Base-by-base conservation (phyloP, 2,113 vertebrate species). In the Tympanuchus pallidicinctus region DNA sequence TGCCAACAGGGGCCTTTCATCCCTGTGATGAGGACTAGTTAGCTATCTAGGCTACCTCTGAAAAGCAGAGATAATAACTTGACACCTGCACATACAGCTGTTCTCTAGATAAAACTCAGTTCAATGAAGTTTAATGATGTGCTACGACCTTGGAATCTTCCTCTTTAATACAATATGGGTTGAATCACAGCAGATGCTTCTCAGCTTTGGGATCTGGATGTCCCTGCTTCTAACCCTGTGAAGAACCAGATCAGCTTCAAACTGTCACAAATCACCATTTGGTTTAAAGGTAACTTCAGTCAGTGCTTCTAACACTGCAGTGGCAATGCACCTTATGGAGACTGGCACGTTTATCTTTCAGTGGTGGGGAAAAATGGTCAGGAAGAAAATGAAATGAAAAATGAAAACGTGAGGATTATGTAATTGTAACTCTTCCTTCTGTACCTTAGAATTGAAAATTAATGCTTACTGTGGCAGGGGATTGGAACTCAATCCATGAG, bases 81-180 rank as follows among this genome's bases (percentile, higher is more conserved):
- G 73, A 84, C 73, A 72, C 70, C 81, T 92, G 84, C 72, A 48
- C 6, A 17, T 52, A 87, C 65, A 93, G 93, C 93, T 96, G 87
- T 18, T 94, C 93, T 90, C 95, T 76, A 72, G 80, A 61, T 72
- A 43, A 73, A 95, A 63, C 11, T 59, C 57, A 59, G 34, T 1
- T 36, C 59, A 11, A 21, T 18, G 1, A 34, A 80, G 30, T 57
- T 59, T 30, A n/a, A 32, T 2, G 45, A 45, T 17, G 18, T 36
- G 32, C 6, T 38, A 16, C 1, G 76, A 77, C 69, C 54, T 22
- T 10, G 19, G 88, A 85, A 75, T 27, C 52, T 42, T 9, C 88
- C 78, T 59, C 69, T 50, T 13, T 64, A 17, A 42, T 3, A 80
- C 3, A 34, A 30, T 8, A 34, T 2, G 19, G 34, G 16, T 5